phyloP scores from a whole-genome alignment of 2,797 vertebrate species.

The Centropyge bicolor region DNA sequence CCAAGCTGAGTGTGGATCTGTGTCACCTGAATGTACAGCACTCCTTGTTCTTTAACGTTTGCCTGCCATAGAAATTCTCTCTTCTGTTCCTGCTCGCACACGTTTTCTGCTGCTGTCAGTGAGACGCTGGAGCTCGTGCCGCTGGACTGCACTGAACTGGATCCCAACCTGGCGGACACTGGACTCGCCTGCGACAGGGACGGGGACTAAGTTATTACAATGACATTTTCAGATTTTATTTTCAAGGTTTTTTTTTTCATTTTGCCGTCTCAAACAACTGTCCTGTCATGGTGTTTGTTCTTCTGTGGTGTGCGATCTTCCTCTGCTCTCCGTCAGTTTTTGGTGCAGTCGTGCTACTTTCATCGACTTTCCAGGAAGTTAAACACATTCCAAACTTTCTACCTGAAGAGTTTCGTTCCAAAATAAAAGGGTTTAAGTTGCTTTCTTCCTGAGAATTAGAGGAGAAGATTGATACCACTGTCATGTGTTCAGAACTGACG shows the following conservation, averaged over 20 bases:
- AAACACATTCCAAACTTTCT: constrained; percentile 68
- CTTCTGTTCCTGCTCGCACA: constrained; percentile 38
- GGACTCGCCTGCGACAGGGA: constrained; percentile 8
- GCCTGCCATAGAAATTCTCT: constrained; percentile 14
- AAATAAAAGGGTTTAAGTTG: neutral
- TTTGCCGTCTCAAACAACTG: constrained; percentile 18
- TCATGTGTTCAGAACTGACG: neutral
- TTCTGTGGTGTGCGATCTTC: constrained; percentile 42
- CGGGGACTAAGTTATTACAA: constrained; percentile 35
- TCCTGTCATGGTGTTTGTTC: constrained; percentile 41
- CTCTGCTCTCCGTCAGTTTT: constrained; percentile 43
- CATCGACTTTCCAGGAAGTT: constrained; percentile 44
- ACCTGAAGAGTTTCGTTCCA: constrained; percentile 64
- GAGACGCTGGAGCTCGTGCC: constrained; percentile 12
- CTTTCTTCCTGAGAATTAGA: neutral
- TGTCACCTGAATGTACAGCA: constrained; percentile 68
- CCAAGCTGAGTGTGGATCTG: constrained; percentile 40
- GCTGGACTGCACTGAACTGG: constrained; percentile 56
- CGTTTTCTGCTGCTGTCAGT: neutral
- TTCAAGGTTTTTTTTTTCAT: neutral
- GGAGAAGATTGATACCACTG: neutral
- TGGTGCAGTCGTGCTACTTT: constrained; percentile 24
- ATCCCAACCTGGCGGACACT: constrained; percentile 25
- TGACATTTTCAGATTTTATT: constrained; percentile 7
- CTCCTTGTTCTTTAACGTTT: constrained; percentile 24